Evolutionary conservation across 1,140 invertebrate genomes (phyloP), one percentile per base, ranked within the genome.

Genomic region (Coelopa frigida): DNA sequence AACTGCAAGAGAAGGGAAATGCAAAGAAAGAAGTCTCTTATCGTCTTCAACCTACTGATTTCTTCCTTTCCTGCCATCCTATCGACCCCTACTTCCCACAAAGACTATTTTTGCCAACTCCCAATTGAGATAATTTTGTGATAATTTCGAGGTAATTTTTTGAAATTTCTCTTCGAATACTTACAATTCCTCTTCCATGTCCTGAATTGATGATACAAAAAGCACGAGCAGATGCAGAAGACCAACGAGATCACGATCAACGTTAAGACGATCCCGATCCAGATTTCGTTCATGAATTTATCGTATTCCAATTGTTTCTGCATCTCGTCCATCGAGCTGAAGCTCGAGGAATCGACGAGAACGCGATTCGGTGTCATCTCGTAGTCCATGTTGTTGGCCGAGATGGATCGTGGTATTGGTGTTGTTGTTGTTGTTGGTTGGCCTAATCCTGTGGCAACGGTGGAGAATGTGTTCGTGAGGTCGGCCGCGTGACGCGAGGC

Each of bases 121-220:
- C n/a, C n/a, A n/a, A n/a, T n/a, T n/a, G n/a, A n/a, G n/a, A n/a
- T n/a, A n/a, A n/a, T n/a, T n/a, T n/a, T n/a, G n/a, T n/a, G n/a
- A n/a, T n/a, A n/a, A n/a, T n/a, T n/a, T n/a, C n/a, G n/a, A n/a
- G n/a, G n/a, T n/a, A n/a, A n/a, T n/a, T n/a, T n/a, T n/a, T n/a
- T n/a, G n/a, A n/a, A n/a, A n/a, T n/a, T n/a, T n/a, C n/a, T n/a
- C 15, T 48, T 24, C 23, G 10, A 41, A 35, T 61, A 68, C 65
- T 68, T 59, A 68, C 65, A 66, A 57, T 68, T 68, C 41, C 59
- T 57, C 42, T 68, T 68, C 65, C 65, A 68, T 31, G 59, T 59
- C 5, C 61, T 52, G 49, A 68, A 68, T 41, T 68, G 65, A 41
- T 68, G 65, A 54, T 68, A 68, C 17, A 68, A 49, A 38, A 68